Conservation (phyloP, 2,797 vertebrate species). For the Thalassophryne amazonica region DNA sequence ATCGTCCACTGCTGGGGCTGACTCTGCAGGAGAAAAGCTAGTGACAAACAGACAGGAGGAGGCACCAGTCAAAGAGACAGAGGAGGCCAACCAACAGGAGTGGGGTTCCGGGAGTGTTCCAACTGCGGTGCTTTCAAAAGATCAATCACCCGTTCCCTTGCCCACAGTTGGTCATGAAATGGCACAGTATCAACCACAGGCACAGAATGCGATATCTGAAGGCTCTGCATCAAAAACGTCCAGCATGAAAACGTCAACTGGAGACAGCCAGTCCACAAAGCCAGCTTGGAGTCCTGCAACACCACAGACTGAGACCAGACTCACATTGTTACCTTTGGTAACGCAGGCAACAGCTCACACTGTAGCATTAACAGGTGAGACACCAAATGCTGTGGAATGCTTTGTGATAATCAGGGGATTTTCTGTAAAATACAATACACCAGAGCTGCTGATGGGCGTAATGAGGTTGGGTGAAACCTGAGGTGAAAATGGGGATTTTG, state of each 20-base stretch:
- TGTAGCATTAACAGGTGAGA: conserved; percentile 56
- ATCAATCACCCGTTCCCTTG: conserved; percentile 24
- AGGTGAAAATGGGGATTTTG: no score
- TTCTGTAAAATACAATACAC: no score
- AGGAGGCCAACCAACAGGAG: conserved; percentile 38
- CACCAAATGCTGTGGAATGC: neutral
- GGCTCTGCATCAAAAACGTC: conserved; percentile 19
- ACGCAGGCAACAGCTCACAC: conserved; percentile 27
- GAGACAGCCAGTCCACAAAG: conserved; percentile 20
- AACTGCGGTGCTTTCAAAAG: conserved; percentile 9
- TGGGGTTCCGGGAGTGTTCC: conserved; percentile 54
- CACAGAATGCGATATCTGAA: conserved; percentile 41
- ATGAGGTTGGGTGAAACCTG: no score
- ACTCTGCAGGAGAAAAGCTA: conserved; percentile 18
- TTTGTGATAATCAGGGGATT: neutral
- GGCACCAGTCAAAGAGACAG: conserved; percentile 16
- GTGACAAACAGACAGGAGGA: conserved; percentile 3
- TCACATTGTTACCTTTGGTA: conserved; percentile 9
- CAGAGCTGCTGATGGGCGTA: no score
- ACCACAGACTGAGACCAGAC: conserved; percentile 22
- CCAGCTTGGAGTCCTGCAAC: conserved; percentile 14
- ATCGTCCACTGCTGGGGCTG: conserved; percentile 13
- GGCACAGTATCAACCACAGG: conserved; percentile 56
- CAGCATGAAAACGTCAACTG: conserved; percentile 14
- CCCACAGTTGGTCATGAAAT: conserved; percentile 38